These are phyloP conservation scores for Ophion obscuratus DNA, from an alignment of 2,888 invertebrate species.

Conservation along the genomic window DNA sequence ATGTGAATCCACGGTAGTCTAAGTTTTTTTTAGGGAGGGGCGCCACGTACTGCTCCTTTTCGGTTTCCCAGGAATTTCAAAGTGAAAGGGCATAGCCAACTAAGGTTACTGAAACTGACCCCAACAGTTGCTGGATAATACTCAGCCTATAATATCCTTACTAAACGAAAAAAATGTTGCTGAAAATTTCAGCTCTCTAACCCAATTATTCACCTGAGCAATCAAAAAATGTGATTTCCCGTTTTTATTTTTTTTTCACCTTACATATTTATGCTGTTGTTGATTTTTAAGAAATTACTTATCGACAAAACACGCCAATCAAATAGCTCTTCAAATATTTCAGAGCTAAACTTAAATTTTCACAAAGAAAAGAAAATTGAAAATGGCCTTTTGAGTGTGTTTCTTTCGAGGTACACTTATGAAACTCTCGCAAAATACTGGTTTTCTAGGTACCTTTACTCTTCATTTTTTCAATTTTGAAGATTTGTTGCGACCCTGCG, in stretches of 20 bases:
- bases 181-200: background rate
- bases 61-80: no score
- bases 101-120: no score
- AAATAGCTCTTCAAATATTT: background rate
- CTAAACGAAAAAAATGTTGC: background rate
- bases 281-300: background rate
- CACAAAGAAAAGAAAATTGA: background rate
- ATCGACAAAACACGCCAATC: background rate
- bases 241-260: background rate
- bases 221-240: background rate
- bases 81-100: no score
- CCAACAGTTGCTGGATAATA: no score
- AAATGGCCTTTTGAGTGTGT: background rate
- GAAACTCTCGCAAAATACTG: background rate
- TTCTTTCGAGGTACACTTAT: background rate
- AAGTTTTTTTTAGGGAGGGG: no score
- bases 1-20: no score
- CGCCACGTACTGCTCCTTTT: no score
- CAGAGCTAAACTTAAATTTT: background rate
- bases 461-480: constrained; percentile 35
- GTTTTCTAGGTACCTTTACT: background rate
- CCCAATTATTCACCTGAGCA: background rate
- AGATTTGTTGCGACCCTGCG: background rate
- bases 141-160: no score
- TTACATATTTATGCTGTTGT: background rate